Percentiles rank a stretch among this genome's conserved stretches.
Conservation (phyloP, 2,113 vertebrate genomes). For the Sisor rabdophorus region DNA sequence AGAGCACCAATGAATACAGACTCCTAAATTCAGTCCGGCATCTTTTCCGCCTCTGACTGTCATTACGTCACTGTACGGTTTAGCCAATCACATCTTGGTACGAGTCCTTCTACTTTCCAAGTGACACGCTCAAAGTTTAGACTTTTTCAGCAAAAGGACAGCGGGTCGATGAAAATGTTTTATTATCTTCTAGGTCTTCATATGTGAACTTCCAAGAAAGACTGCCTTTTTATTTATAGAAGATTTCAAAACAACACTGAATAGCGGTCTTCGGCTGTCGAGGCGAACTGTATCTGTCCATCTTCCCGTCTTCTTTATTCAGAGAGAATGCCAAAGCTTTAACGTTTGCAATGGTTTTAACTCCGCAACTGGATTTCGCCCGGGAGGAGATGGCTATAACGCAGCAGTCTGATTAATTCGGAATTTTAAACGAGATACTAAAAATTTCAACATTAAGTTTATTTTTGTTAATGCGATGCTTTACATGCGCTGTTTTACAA, state of each 20-base stretch:
- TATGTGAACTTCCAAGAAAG: constrained; percentile 62
- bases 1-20: constrained; percentile 62
- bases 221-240: constrained; percentile 52
- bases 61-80: constrained; percentile 51
- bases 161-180: constrained; percentile 71
- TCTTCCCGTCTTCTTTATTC: constrained; percentile 4
- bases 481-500: not conserved
- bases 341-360: constrained; percentile 47
- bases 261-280: constrained; percentile 29
- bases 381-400: constrained; percentile 45
- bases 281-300: constrained; percentile 9
- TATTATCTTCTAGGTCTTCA: constrained; percentile 74
- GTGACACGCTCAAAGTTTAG: constrained; percentile 64
- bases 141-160: constrained; percentile 67
- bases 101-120: constrained; percentile 49
- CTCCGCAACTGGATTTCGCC: constrained; percentile 42
- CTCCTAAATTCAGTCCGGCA: constrained; percentile 42
- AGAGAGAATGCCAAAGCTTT: constrained; percentile 44
- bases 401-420: constrained; percentile 37
- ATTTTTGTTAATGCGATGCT: constrained; percentile 12
- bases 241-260: constrained; percentile 45
- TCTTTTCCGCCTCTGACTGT: constrained; percentile 35
- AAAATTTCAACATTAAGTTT: not conserved
- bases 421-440: constrained; percentile 27
- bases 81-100: constrained; percentile 59